Evolutionary conservation across 2,888 invertebrate genomes (phyloP), one percentile per base, ranked within the genome.

Genomic region (Conus canariensis): DNA sequence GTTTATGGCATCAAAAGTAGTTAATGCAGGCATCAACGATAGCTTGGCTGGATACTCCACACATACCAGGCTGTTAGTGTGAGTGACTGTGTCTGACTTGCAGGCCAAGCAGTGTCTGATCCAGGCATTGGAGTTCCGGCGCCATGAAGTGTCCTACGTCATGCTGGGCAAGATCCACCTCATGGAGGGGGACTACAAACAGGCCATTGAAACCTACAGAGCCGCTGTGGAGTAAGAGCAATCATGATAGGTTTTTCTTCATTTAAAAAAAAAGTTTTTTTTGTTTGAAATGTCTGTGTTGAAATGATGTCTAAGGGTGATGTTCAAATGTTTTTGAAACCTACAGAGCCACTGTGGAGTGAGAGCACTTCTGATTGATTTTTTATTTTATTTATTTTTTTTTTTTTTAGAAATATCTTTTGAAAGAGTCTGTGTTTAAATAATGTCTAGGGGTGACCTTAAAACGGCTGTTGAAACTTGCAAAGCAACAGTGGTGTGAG

Each of bases 91-190:
- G 64, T 83, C 22, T 86, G 60, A 12, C 25, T 14, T 8, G n/a
- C 97, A 97, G 91, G 98, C 98, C 0, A 97, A 98, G 93, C 97
- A 97, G 93, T 97, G 98, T 96, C 97, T 98, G 22, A 97, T 97
- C 87, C 97, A 97, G 93, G 98, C 98, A 0, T 97, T 98, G 12
- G 97, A 97, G 92, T 97, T 98, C 85, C 97, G 98, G 56, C 97
- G 97, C 88, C 98, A 98, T 90, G 98, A 98, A 95, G 97, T 97
- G 19, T 98, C 98, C 0, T 98, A 97, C 92, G 97, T 97, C 0
- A 97, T 98, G 91, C 96, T 98, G 74, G 98, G 98, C 0, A 97
- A 97, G 94, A 97, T 98, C 85, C 97, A 97, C 92, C 96, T 97
- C 0, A 96, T 97, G 45, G 97, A 97, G 93, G 97, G 97, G 82